Percentiles rank a stretch among this genome's conserved stretches.
phyloP scores from a whole-genome alignment of 2,888 invertebrate genomes.

The Mamestra brassicae region DNA sequence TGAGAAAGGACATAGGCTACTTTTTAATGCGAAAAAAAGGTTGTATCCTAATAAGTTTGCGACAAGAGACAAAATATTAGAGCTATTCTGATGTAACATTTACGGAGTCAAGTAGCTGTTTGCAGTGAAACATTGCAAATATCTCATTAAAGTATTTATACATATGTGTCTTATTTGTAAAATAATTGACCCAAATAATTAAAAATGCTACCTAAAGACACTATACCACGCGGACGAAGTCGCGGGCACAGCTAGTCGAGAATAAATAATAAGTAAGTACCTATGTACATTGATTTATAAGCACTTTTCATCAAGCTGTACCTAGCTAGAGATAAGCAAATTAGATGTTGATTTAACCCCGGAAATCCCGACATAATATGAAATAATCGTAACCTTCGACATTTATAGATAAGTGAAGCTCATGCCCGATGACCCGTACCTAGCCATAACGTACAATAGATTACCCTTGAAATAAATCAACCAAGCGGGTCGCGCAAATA shows the following conservation, averaged over 20 bases:
- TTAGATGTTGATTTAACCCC: background rate
- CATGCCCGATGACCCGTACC: conserved; percentile 47
- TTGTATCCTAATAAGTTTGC: no score
- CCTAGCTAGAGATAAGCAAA: background rate
- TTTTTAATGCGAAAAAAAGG: no score
- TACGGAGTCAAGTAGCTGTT: no score
- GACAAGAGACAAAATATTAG: no score
- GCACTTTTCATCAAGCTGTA: background rate
- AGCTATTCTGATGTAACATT: no score
- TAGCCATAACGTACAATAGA: conserved; percentile 37
- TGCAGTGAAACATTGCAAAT: no score
- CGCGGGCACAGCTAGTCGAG: background rate
- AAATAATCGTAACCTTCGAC: conserved; percentile 19
- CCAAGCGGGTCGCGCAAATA: conserved; percentile 32
- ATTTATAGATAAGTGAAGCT: conserved; percentile 19
- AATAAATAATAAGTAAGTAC: background rate
- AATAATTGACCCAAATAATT: no score
- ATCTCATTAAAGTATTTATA: no score
- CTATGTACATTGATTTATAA: background rate
- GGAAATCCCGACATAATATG: conserved; percentile 12
- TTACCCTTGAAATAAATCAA: conserved; percentile 50
- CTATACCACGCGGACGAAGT: no score
- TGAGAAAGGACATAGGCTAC: no score
- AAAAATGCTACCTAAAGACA: no score
- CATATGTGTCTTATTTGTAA: no score